Percentiles rank a stretch among this genome's conserved stretches.
These are phyloP conservation scores for Pheucticus melanocephalus DNA, from an alignment of 2,113 vertebrate species.

Conservation along the genomic window DNA sequence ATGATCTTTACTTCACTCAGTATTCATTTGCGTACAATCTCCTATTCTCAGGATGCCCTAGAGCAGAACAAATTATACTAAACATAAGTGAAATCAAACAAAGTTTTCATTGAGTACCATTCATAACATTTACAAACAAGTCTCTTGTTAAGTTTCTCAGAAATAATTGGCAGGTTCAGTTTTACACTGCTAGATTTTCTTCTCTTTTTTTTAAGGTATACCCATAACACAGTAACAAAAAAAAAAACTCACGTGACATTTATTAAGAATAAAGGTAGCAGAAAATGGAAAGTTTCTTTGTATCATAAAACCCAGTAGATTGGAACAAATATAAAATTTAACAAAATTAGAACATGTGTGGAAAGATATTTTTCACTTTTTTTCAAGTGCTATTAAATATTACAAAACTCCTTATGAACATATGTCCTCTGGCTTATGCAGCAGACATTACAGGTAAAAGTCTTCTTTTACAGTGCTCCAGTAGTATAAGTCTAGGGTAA, in stretches of 20 bases:
- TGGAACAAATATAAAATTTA: background rate
- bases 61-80: slow-evolving; percentile 72
- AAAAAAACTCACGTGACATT: background rate
- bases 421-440: background rate
- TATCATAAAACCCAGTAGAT: background rate
- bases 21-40: slow-evolving; percentile 70
- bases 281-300: background rate
- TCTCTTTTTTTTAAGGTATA: background rate
- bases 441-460: background rate
- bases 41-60: slow-evolving; percentile 65
- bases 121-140: slow-evolving; percentile 69
- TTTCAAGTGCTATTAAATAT: background rate
- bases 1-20: slow-evolving; percentile 69
- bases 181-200: background rate
- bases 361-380: background rate
- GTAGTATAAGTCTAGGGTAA: background rate
- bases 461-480: background rate
- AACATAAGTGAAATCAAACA: slow-evolving; percentile 69
- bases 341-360: background rate
- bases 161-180: slow-evolving; percentile 46
- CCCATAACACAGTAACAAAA: background rate
- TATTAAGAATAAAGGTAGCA: background rate
- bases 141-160: slow-evolving; percentile 50
- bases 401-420: background rate
- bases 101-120: slow-evolving; percentile 63